phyloP scores from a whole-genome alignment of 2,113 vertebrate genomes.

The Glaucidium brasilianum region DNA sequence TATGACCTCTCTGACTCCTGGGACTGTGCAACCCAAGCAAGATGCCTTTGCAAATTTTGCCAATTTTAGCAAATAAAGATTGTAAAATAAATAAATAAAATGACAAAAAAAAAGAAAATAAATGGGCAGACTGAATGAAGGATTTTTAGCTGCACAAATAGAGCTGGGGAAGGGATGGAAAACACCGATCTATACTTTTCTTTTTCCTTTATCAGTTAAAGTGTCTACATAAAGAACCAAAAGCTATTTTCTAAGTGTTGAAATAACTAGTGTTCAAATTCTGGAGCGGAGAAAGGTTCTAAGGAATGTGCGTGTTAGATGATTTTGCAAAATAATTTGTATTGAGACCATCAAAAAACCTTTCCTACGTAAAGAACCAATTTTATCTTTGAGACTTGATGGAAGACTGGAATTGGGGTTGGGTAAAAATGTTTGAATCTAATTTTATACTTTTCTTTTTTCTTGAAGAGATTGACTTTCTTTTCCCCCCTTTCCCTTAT shows the following conservation, averaged over 20 bases:
- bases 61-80: slow-evolving; percentile 96
- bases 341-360: slow-evolving; percentile 51
- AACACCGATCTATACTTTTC: slow-evolving; percentile 69
- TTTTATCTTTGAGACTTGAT: slow-evolving; percentile 66
- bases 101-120: neutral
- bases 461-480: slow-evolving; percentile 76
- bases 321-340: slow-evolving; percentile 57
- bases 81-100: slow-evolving; percentile 57
- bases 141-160: slow-evolving; percentile 88
- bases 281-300: slow-evolving; percentile 52
- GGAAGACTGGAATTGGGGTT: slow-evolving; percentile 59
- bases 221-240: slow-evolving; percentile 73
- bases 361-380: slow-evolving; percentile 63
- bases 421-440: slow-evolving; percentile 73
- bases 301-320: slow-evolving; percentile 29
- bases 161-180: slow-evolving; percentile 69
- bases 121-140: slow-evolving; percentile 81
- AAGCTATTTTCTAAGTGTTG: slow-evolving; percentile 73
- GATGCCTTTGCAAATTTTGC: slow-evolving; percentile 98
- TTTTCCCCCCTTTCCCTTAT: slow-evolving; percentile 61
- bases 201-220: slow-evolving; percentile 69
- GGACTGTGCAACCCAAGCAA: slow-evolving; percentile 89
- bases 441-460: slow-evolving; percentile 80
- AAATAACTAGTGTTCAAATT: slow-evolving; percentile 65
- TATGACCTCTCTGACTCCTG: slow-evolving; percentile 76